Conservation (phyloP, 1,140 invertebrate species). For the Yoshiicerus persimilis region DNA sequence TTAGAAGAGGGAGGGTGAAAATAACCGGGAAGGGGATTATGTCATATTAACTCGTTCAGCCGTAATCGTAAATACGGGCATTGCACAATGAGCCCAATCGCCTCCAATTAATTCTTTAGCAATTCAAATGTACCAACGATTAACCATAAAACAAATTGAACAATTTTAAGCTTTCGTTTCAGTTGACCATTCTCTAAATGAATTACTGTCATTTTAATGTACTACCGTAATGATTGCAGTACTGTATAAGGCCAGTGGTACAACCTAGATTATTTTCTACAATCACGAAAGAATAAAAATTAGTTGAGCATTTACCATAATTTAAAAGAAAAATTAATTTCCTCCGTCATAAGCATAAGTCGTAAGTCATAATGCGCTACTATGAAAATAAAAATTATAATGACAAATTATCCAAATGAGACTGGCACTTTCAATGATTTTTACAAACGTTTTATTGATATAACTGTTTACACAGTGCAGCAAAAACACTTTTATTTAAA, state of each 20-base stretch:
- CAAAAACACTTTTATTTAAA: too few species aligned
- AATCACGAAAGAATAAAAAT: too few species aligned
- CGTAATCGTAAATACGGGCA: background rate
- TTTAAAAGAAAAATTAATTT: too few species aligned
- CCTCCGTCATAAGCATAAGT: too few species aligned
- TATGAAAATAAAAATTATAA: too few species aligned
- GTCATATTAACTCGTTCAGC: slow-evolving; percentile 10
- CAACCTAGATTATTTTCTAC: too few species aligned
- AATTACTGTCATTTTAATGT: background rate
- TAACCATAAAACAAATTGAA: slow-evolving; percentile 18
- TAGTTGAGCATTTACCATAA: too few species aligned
- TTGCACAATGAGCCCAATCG: slow-evolving; percentile 7
- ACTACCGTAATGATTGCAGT: background rate
- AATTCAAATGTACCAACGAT: background rate
- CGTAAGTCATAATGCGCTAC: too few species aligned
- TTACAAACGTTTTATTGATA: too few species aligned
- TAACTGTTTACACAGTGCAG: too few species aligned
- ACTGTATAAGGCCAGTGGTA: background rate
- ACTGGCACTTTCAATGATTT: too few species aligned
- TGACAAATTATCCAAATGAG: too few species aligned
- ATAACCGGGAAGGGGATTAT: slow-evolving; percentile 8
- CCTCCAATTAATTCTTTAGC: slow-evolving; percentile 18
- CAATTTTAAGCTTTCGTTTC: background rate
- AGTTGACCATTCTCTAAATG: background rate
- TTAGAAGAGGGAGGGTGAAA: background rate